These are phyloP conservation scores for Leucoptera coffeella DNA, from an alignment of 2,888 invertebrate genomes.

Conservation along the genomic window DNA sequence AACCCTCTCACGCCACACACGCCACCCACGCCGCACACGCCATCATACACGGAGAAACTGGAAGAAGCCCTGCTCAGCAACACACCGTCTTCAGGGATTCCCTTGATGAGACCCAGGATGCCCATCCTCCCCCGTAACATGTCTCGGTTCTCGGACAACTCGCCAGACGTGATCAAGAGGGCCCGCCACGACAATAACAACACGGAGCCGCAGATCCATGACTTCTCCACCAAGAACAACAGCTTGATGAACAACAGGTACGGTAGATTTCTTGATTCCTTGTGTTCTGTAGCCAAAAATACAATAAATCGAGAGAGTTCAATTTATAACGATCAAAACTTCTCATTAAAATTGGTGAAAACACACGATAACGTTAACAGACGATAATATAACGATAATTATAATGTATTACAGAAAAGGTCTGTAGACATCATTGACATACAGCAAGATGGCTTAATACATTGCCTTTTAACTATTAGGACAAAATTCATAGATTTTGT, in stretches of 20 bases:
- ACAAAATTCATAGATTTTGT: no score
- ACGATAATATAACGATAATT: no score
- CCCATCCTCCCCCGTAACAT: conserved; percentile 38
- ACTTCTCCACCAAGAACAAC: conserved; percentile 48
- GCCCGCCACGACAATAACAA: conserved; percentile 59
- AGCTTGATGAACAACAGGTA: conserved; percentile 56
- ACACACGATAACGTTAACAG: no score
- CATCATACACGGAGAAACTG: conserved; percentile 24
- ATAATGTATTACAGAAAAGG: no score
- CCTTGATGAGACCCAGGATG: conserved; percentile 58
- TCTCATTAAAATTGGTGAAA: no score
- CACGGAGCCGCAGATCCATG: conserved; percentile 51
- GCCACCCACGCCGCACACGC: conserved; percentile 21
- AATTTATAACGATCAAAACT: no score
- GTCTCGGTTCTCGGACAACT: conserved; percentile 58
- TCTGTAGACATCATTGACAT: no score
- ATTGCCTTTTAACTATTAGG: no score
- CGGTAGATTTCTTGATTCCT: no score
- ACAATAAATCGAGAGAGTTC: no score
- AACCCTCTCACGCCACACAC: conserved; percentile 30
- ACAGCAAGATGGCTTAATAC: no score
- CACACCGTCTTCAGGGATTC: conserved; percentile 28
- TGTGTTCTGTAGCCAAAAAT: no score
- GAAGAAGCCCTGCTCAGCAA: conserved; percentile 19
- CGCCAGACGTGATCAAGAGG: conserved; percentile 59